Evolutionary conservation across 2,797 vertebrate genomes (phyloP), one percentile per base, ranked within the genome.

Genomic region (Sebastes umbrosus): DNA sequence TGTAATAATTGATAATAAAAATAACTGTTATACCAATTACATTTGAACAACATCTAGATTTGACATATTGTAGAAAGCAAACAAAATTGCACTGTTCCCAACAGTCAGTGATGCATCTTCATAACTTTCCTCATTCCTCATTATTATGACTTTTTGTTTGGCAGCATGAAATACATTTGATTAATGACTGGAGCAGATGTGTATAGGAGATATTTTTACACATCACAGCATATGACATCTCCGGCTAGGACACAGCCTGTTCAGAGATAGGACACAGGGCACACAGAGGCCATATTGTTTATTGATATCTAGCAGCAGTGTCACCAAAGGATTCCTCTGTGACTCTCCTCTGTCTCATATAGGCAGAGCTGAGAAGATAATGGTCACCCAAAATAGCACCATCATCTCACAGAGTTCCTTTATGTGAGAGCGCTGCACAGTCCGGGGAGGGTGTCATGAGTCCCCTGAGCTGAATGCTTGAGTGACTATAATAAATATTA

Each of bases 401-500:
- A 55, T 90, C 88, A 55, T 90, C 88, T 88, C 52, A 87, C 77
- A 91, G 75, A 79, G 82, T 24, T 80, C 72, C 87, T 91, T 92
- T 89, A 88, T 93, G 84, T 25, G 50, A 43, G 58, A 83, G 89
- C 34, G 27, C 82, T 27, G 79, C 52, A 29, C 63, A 27, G 83
- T 74, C 82, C 13, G 50, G 1, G 59, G 58, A 75, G 79, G 80
- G 77, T 65, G 88, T 81, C 86, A 82, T 32, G 66, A 63, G 4
- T 70, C 79, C 75, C 85, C 57, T 1, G 80, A 75, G 90, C 85
- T 43, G 80, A 92, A 91, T 69, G 43, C 86, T 81, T 66, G 57
- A 90, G 84, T 73, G 82, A 88, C 88, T 67, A 67, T 88, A 80
- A 90, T 92, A 92, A 92, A 94, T 92, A 93, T 93, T 88, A 86